A percentile compares a stretch with the other conserved stretches of the same genome.
Evolutionary conservation across 2,797 vertebrate species (phyloP).

Genomic region (Poeciliopsis infans): DNA sequence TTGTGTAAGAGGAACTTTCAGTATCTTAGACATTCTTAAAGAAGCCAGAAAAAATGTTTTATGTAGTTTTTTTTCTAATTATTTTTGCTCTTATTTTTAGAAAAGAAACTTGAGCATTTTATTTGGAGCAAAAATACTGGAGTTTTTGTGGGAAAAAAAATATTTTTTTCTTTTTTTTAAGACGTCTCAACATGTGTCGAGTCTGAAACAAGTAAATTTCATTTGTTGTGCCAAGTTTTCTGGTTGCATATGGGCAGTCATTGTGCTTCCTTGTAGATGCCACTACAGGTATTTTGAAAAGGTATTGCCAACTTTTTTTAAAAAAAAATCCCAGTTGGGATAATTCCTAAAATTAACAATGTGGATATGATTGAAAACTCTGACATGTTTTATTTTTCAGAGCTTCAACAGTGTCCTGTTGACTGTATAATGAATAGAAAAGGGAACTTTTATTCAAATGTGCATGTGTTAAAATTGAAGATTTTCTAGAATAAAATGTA

Average conservation of each 20-base stretch:
- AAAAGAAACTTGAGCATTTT: conserved; percentile 9
- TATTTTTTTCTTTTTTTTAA: neutral
- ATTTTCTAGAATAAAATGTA: conserved; percentile 17
- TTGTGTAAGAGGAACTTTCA: neutral
- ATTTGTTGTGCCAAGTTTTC: conserved; percentile 39
- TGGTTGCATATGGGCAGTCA: neutral
- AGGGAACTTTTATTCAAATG: conserved; percentile 49
- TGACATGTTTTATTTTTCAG: conserved; percentile 11
- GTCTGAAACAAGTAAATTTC: neutral
- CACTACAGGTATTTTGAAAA: neutral
- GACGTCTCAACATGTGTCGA: neutral
- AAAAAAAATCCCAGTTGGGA: neutral
- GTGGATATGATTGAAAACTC: conserved; percentile 1
- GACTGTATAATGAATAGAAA: conserved; percentile 20
- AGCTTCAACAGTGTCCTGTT: neutral
- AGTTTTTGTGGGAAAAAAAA: neutral
- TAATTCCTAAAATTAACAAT: neutral
- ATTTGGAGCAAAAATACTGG: neutral
- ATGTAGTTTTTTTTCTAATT: neutral
- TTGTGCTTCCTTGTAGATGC: neutral
- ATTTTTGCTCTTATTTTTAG: neutral
- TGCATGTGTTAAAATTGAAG: neutral
- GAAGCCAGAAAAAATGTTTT: neutral
- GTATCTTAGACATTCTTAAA: neutral
- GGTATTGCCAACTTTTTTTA: neutral